Base-by-base conservation (phyloP, 2,113 vertebrate genomes). In the Lamprologus speciosus region DNA sequence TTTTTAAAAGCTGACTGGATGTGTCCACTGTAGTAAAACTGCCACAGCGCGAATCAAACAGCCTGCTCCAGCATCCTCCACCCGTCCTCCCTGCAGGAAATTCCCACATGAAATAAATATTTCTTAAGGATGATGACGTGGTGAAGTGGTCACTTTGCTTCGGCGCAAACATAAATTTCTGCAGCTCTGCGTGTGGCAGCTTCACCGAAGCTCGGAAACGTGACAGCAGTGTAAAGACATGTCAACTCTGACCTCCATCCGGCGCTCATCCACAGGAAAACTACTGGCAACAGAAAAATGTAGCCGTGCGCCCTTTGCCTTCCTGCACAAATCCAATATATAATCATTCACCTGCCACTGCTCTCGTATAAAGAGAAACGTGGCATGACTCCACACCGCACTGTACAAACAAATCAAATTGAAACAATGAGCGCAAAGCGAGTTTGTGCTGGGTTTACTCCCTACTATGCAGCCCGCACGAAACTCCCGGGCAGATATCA, bases 161-260 rank as follows among this genome's bases (percentile, higher is more conserved):
- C 7, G 19, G 51, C 40, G 50, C 11, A 28, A 11, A 17, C 58
- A 51, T 13, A 2, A 31, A 47, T 40, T 19, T 51, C 28, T 37
- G 23, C 47, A 82, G 78, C 58, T 80, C 78, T 63, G 45, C 40
- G 8, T 21, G 47, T 23, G 21, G 54, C 60, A 45, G 84, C 53
- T 54, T n/a, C 21, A 35, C 50, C 16, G 21, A 26, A 78, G 2
- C 54, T 82, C 17, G 5, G 50, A 50, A 31, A 57, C 45, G 51
- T 54, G 75, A 57, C 50, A 60, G 33, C 14, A 10, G 47, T 35
- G 60, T 54, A 21, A 58, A 86, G 33, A 88, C 55, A 37, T 5
- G 80, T 33, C 80, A 89, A 89, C 92, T 80, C 86, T 82, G 88
- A 91, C 85, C 89, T 87, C 90, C 54, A 55, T 65, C 54, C 85